Evolutionary conservation across 2,888 invertebrate species (phyloP).

Genomic region (Celastrina argiolus): DNA sequence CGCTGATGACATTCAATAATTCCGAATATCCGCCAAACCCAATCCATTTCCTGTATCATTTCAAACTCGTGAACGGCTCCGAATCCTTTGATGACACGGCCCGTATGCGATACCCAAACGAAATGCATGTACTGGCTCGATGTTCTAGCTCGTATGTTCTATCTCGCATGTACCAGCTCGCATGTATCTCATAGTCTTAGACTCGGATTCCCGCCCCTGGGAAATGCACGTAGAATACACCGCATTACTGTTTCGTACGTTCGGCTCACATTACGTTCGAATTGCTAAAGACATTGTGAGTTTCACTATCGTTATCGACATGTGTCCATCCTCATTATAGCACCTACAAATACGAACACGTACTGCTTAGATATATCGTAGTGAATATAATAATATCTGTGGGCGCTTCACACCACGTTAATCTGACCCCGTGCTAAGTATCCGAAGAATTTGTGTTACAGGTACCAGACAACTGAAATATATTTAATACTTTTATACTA

Average conservation of each 20-base stretch:
- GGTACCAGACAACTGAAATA: no score
- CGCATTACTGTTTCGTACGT: constrained; percentile 23
- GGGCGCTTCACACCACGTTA: no score
- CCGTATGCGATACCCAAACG: constrained; percentile 24
- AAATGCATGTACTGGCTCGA: constrained; percentile 26
- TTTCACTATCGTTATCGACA: background rate
- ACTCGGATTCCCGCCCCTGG: constrained; percentile 23
- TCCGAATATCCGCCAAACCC: background rate
- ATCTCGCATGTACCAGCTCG: constrained; percentile 20
- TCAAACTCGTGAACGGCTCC: constrained; percentile 25
- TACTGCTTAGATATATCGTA: no score
- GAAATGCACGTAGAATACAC: constrained; percentile 21
- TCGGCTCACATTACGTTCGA: constrained; percentile 14
- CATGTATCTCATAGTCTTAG: constrained; percentile 20
- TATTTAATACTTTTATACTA: no score
- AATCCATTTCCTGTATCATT: constrained; percentile 17
- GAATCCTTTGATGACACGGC: constrained; percentile 29
- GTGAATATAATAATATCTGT: no score
- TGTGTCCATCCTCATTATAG: background rate
- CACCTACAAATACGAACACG: no score
- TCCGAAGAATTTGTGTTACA: no score
- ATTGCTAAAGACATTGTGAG: constrained; percentile 3
- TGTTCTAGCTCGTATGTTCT: constrained; percentile 13
- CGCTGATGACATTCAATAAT: background rate
- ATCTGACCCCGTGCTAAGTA: no score